Base-by-base conservation (phyloP, 2,797 vertebrate genomes). In the Taenioides sp. region DNA sequence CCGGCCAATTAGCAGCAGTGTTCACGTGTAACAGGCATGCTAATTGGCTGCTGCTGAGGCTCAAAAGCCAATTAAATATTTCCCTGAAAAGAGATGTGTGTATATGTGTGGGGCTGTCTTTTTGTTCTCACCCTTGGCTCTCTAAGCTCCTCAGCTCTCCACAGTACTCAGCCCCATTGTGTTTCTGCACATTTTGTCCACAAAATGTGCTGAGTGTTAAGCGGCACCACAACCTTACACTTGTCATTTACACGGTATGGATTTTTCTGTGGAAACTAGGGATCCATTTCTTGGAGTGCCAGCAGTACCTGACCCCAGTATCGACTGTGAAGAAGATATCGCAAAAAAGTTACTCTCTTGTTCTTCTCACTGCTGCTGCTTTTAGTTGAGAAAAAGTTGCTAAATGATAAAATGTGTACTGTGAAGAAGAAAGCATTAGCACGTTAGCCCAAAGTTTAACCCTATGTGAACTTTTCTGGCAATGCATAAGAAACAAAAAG, bases 21-120 rank as follows among this genome's bases (percentile, higher is more conserved):
- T 89, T 86, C 49, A 58, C 79, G 83, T 87, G 88, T 91, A 92
- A 92, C 90, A 85, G 81, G 80, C 81, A 88, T 90, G 86, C 88
- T 94, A 92, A 93, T 93, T 90, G 88, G 87, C 71, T 80, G 72
- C 81, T 76, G 81, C 84, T 84, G 75, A 87, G 90, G 84, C 81
- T 86, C 84, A 74, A 89, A 91, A 92, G 88, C 90, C 91, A 91
- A 93, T 93, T 93, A 92, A 91, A 89, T 85, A 74, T 69, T 73
- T 85, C 52, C 62, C 25, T 20, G 10, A 57, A 83, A 78, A 79
- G 70, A 65, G 65, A 77, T 76, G 47, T 62, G 60, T 37, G 31
- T 62, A 60, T 28, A 37, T 62, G 60, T 62, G 60, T 20, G 57
- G 27, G 65, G 70, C 67, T 73, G 31, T 77, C 52, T 80, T 73